Evolutionary conservation across 2,113 vertebrate genomes (phyloP), one percentile per base, ranked within the genome.

Genomic region (Mus spicilegus): DNA sequence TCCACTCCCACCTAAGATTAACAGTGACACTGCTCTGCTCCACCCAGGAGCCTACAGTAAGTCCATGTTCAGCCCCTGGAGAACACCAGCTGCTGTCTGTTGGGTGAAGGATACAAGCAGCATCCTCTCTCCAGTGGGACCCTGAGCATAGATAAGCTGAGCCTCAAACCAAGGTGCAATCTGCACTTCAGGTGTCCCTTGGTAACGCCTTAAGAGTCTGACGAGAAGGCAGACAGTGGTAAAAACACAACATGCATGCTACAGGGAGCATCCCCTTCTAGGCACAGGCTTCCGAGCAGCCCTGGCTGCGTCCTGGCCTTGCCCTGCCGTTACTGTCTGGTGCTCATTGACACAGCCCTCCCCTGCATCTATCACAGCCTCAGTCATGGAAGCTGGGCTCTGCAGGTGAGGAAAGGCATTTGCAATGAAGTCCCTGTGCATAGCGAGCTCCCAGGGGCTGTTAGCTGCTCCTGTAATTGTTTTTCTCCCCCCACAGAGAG

Each of bases 321-420:
- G n/a, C 58, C n/a, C 22, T 24, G 76, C 49, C 4, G 26, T 30
- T 49, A 72, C 0, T 11, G 4, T 33, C 56, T 0, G 26, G 69
- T 1, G 49, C 17, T 84, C 4, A 16, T 54, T 58, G 2, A 0
- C 1, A 12, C 17, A 12, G 2, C 0, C 8, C 12, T 7, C n/a
- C 22, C 36, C 6, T 58, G 2, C 0, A 19, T 76, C 46, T 0
- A 16, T 46, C 33, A 14, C 5, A 10, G 4, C 0, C n/a, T 51
- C 61, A 22, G n/a, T 49, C n/a, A 36, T 1, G 3, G 33, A 65
- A 56, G 20, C n/a, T 46, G 7, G 36, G 13, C 54, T 82, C 58
- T 24, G 8, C 16, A 7, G n/a, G 26, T 36, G 3, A 39, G 14
- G 4, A 5, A 54, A 30, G 13, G 42, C 17, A 70, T 22, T 13